These are phyloP conservation scores for Nannoperca australis DNA, from an alignment of 2,797 vertebrate genomes.

Conservation along the genomic window DNA sequence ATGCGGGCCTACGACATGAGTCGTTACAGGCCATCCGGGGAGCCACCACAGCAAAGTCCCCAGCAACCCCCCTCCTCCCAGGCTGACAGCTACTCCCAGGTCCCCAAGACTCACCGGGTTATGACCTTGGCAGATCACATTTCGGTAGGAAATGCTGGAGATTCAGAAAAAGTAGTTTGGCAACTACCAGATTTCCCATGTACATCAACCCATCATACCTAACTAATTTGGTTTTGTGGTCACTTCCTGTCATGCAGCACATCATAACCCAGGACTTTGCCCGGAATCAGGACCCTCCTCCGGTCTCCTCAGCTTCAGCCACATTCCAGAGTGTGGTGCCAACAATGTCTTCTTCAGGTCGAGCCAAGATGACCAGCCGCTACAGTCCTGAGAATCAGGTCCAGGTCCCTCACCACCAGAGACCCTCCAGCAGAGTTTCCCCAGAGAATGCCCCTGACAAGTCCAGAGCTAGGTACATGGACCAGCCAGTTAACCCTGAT, in stretches of 20 bases:
- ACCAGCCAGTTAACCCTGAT: not conserved
- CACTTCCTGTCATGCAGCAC: constrained; percentile 84
- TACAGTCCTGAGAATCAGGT: constrained; percentile 94
- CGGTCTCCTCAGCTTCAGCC: constrained; percentile 84
- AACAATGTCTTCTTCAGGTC: constrained; percentile 83
- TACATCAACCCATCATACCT: not conserved
- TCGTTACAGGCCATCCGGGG: constrained; percentile 88
- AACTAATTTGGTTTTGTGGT: constrained; percentile 20
- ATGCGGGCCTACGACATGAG: constrained; percentile 88
- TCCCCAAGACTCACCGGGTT: constrained; percentile 93
- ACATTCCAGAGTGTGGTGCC: constrained; percentile 94
- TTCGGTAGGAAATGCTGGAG: constrained; percentile 86
- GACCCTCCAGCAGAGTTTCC: constrained; percentile 91
- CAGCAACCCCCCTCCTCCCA: constrained; percentile 88
- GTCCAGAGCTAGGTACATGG: constrained; percentile 89
- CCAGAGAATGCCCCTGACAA: constrained; percentile 94
- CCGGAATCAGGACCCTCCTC: constrained; percentile 91
- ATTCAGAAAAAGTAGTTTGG: not conserved
- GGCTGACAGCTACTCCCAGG: constrained; percentile 87
- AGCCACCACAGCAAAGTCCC: constrained; percentile 83
- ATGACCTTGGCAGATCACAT: constrained; percentile 99
- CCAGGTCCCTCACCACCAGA: constrained; percentile 88
- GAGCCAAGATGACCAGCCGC: constrained; percentile 89
- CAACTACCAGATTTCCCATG: not conserved
- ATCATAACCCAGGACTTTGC: constrained; percentile 99